Percentiles rank a stretch among this genome's conserved stretches.
Evolutionary conservation across 2,113 vertebrate genomes (phyloP).

Genomic region (Craseonycteris thonglongyai): DNA sequence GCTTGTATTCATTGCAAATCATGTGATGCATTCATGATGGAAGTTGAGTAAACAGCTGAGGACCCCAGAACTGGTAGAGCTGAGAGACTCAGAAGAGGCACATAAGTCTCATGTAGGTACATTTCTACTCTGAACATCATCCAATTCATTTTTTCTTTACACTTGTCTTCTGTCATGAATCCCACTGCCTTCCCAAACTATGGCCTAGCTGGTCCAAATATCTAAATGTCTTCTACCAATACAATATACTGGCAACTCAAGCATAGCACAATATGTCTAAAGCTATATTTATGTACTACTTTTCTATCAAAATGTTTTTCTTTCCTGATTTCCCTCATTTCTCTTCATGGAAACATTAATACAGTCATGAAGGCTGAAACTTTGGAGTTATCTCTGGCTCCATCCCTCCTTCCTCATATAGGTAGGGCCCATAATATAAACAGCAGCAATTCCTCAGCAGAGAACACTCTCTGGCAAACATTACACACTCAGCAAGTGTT

Average conservation of each 20-base stretch:
- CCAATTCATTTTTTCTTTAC: neutral
- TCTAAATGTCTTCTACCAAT: neutral
- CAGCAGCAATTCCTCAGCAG: neutral
- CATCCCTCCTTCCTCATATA: neutral
- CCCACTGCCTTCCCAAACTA: neutral
- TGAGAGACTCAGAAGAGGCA: neutral
- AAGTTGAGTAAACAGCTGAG: neutral
- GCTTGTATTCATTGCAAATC: rapidly evolving
- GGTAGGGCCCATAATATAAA: neutral
- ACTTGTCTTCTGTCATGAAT: neutral
- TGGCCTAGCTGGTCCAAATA: neutral
- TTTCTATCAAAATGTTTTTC: neutral
- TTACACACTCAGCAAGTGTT: neutral
- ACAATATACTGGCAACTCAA: neutral
- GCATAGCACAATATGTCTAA: neutral
- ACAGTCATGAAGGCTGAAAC: neutral
- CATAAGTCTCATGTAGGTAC: neutral
- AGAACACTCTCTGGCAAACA: neutral
- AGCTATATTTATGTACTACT: neutral
- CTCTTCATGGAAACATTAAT: neutral
- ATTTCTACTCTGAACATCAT: neutral
- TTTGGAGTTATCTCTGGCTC: neutral
- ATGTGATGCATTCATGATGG: neutral
- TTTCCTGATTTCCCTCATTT: neutral
- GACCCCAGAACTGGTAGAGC: neutral